Evolutionary conservation across 2,888 invertebrate genomes (phyloP).

Genomic region (Formica aserva): DNA sequence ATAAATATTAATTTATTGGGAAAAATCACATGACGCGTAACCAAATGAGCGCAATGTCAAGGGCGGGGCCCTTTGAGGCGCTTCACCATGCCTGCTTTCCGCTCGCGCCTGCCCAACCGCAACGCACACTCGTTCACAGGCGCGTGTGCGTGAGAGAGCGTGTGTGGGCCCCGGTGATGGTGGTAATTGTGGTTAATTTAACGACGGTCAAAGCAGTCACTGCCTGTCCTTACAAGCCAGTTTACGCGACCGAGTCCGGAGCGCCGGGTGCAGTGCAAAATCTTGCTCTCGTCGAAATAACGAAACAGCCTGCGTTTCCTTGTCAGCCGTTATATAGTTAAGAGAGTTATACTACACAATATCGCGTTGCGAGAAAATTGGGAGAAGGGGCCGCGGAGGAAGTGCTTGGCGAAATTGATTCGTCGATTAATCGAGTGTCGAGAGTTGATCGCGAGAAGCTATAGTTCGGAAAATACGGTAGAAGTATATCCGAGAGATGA

Average conservation of each 20-base stretch:
- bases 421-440: neutral
- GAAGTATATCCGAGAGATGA: neutral
- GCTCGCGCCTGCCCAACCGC: slow-evolving; percentile 40
- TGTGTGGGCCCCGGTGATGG: slow-evolving; percentile 67
- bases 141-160: slow-evolving; percentile 55
- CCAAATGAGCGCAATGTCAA: slow-evolving; percentile 33
- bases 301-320: neutral
- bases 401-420: neutral
- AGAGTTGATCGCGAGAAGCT: slow-evolving; percentile 16
- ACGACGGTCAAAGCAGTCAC: slow-evolving; percentile 74
- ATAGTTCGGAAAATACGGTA: neutral
- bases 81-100: slow-evolving; percentile 41
- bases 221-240: slow-evolving; percentile 70
- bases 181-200: slow-evolving; percentile 84
- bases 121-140: slow-evolving; percentile 22
- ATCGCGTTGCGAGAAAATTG: neutral
- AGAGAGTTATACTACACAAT: neutral
- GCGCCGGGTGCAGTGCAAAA: slow-evolving; percentile 42
- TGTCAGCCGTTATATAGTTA: neutral
- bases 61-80: slow-evolving; percentile 33
- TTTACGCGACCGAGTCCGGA: slow-evolving; percentile 65
- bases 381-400: neutral
- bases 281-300: slow-evolving; percentile 27
- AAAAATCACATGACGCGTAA: slow-evolving; percentile 25
- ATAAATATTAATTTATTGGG: neutral